A percentile compares a stretch with the other conserved stretches of the same genome.
Evolutionary conservation across 2,113 vertebrate genomes (phyloP).

Genomic region (Hippocampus guttulatus): DNA sequence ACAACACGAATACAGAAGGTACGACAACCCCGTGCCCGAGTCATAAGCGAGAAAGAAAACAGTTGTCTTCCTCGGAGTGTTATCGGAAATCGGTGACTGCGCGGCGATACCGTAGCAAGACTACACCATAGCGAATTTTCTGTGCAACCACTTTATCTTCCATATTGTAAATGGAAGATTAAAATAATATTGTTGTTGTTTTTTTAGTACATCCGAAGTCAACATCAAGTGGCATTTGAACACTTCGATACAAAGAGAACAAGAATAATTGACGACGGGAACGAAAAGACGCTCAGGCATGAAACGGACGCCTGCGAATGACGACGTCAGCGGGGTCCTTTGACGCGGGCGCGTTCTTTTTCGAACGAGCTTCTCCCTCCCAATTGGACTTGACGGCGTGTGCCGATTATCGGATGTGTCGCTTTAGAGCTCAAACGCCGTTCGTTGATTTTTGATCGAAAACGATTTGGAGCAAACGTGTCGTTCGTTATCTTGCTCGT

Average conservation of each 20-base stretch:
- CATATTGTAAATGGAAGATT: neutral
- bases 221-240: neutral
- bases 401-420: neutral
- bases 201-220: neutral
- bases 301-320: neutral
- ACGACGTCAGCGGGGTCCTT: conserved; percentile 34
- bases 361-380: neutral
- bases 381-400: neutral
- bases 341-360: conserved; percentile 15
- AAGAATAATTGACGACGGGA: neutral
- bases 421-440: neutral
- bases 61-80: neutral
- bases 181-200: neutral
- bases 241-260: no score
- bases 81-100: no score
- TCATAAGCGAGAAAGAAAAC: neutral
- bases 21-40: neutral
- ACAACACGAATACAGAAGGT: neutral
- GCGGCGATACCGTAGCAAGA: neutral
- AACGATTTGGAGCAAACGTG: neutral
- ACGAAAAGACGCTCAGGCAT: conserved; percentile 41
- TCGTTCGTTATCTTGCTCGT: neutral
- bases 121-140: neutral
- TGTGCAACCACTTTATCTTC: neutral
- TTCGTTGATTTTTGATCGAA: neutral